These are phyloP conservation scores for Mus musculus DNA, from an alignment of 2,113 vertebrate genomes.

Conservation along the genomic window DNA sequence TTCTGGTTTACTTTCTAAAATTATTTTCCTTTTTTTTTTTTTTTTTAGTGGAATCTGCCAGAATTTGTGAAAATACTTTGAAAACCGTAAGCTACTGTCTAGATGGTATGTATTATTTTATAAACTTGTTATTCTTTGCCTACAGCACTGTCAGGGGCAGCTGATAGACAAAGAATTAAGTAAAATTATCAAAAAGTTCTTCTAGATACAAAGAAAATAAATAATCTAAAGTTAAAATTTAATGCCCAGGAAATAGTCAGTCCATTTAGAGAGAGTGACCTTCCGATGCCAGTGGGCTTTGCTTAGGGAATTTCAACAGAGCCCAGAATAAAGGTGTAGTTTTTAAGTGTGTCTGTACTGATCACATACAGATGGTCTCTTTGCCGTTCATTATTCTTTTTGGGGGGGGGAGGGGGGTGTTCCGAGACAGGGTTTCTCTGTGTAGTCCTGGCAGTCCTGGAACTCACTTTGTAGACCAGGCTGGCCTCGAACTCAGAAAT, in stretches of 20 bases:
- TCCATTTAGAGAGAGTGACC: neutral
- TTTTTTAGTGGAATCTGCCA: neutral
- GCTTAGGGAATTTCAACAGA: neutral
- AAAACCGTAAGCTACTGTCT: conserved; percentile 9
- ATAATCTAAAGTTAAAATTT: neutral
- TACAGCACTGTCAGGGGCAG: neutral
- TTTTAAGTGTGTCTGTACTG: neutral
- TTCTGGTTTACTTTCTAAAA: conserved; percentile 11
- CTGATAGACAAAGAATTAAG: neutral
- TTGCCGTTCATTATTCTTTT: neutral
- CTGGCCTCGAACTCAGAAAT: too few species aligned
- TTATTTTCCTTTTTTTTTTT: neutral
- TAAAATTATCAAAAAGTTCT: conserved; percentile 22
- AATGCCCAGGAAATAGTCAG: neutral
- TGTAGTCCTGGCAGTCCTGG: too few species aligned
- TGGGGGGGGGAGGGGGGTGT: too few species aligned
- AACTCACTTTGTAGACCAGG: too few species aligned
- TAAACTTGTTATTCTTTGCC: conserved; percentile 21
- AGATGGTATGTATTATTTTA: neutral
- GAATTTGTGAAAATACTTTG: neutral
- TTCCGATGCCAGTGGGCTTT: neutral
- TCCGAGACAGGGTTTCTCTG: too few species aligned
- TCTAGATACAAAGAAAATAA: neutral
- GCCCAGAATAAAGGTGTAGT: neutral
- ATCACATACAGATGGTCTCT: neutral